Evolutionary conservation across 2,113 vertebrate species (phyloP), one percentile per base, ranked within the genome.

Genomic region (Sorex fumeus): DNA sequence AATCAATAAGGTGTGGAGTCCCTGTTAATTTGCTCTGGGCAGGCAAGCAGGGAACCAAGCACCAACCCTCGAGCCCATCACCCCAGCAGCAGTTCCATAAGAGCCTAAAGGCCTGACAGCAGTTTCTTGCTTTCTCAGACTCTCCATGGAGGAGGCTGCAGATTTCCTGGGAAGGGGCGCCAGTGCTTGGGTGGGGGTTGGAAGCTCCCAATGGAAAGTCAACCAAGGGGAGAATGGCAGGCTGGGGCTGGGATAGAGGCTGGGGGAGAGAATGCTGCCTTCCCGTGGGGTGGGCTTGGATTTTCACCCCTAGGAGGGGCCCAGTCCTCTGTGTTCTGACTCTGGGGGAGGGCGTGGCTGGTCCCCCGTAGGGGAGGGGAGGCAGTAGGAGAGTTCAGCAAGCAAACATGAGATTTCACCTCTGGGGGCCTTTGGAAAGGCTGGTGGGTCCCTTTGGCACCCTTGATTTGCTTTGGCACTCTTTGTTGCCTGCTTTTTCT

Each of bases 381-480:
- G 19, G 60, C 1, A 34, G 85, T 47, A 91, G 80, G 76, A 75
- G n/a, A 40, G 80, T 80, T 70, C 71, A 87, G 88, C 43, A 18
- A 47, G 28, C 11, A 34, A 75, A 80, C 30, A 57, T 85, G 84
- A 5, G 32, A 32, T 81, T 64, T 6, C 32, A 23, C 18, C 25
- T 67, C 71, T 53, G 64, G 90, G 72, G 12, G 79, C 92, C 91
- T 87, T 30, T 19, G 91, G 79, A 53, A 76, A 76, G 27, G 62
- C 77, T 80, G 53, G 74, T 85, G 72, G 87, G 77, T 66, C 40
- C 10, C n/a, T 78, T 84, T 91, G 82, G 82, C 47, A 21, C 84
- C 53, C 85, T 95, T 91, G 78, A 79, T 96, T 94, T 97, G 86
- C 93, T 94, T n/a, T n/a, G n/a, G n/a, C 84, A 90, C 27, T 40